Conservation (phyloP, 2,797 vertebrate genomes). For the Thalassophryne amazonica region DNA sequence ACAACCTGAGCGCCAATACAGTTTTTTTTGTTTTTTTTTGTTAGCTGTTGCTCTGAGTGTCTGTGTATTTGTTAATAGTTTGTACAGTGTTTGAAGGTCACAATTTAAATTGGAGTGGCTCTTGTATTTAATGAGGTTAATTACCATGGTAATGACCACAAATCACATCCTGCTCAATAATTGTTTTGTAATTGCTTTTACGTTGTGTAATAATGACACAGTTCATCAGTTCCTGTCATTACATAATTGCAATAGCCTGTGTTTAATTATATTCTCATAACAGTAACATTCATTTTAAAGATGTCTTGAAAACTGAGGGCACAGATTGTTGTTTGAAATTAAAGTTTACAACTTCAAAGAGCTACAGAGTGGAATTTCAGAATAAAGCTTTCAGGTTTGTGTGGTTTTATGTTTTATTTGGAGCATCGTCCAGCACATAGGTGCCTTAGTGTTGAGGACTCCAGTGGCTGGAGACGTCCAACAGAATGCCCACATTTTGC, state of each 20-base stretch:
- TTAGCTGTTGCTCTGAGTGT: conserved; percentile 2
- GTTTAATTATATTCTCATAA: conserved; percentile 46
- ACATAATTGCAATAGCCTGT: conserved; percentile 41
- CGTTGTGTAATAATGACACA: conserved; percentile 57
- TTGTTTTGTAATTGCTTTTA: conserved; percentile 69
- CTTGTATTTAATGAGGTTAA: conserved; percentile 64
- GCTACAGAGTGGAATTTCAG: no score
- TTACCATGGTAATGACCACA: conserved; percentile 58
- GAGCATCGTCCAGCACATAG: no score
- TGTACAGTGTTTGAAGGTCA: conserved; percentile 59
- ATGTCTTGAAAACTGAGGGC: not conserved
- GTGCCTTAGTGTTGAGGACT: no score
- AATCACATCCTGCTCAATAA: conserved; percentile 60
- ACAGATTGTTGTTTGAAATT: not conserved
- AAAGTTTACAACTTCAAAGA: no score
- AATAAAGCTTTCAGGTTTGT: no score
- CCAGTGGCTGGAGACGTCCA: no score
- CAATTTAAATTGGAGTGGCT: conserved; percentile 44
- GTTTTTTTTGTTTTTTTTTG: not conserved
- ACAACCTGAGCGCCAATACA: not conserved
- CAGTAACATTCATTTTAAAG: conserved; percentile 14
- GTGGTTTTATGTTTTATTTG: no score
- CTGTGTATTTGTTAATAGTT: conserved; percentile 40
- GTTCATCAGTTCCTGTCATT: conserved; percentile 57
- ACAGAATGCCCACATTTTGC: no score